A percentile compares a stretch with the other conserved stretches of the same genome.
Conservation (phyloP, 2,113 vertebrate genomes). For the Microtus montanus region DNA sequence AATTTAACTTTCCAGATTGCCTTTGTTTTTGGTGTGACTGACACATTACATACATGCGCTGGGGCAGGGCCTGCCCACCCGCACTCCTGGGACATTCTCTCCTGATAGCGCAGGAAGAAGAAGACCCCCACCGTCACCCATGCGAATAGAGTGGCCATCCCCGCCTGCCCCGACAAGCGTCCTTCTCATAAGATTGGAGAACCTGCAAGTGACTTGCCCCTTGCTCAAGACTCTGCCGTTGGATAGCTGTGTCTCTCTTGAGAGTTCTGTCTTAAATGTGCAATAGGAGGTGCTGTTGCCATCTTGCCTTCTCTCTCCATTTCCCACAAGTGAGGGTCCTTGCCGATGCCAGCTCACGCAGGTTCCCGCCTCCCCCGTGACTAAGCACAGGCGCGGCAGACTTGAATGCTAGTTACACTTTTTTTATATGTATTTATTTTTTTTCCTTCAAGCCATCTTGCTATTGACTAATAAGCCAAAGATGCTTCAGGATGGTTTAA, state of each 20-base stretch:
- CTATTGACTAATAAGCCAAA: constrained; percentile 88
- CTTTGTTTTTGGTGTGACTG: constrained; percentile 67
- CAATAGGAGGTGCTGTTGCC: constrained; percentile 80
- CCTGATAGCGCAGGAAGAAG: constrained; percentile 3
- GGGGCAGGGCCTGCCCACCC: constrained; percentile 1
- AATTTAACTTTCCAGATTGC: constrained; percentile 80
- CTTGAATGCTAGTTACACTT: constrained; percentile 86
- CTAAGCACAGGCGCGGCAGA: constrained; percentile 80
- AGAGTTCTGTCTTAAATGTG: constrained; percentile 77
- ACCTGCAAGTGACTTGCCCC: constrained; percentile 44
- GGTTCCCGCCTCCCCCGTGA: constrained; percentile 58
- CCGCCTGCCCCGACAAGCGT: too few species aligned
- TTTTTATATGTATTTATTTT: constrained; percentile 97
- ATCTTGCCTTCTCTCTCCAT: constrained; percentile 31
- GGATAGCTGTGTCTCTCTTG: constrained; percentile 66
- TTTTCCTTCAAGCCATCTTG: constrained; percentile 85
- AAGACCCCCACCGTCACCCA: background rate
- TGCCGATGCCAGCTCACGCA: constrained; percentile 74
- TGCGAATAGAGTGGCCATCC: background rate
- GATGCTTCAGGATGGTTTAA: constrained; percentile 79
- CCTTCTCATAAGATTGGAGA: background rate
- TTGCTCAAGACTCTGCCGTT: constrained; percentile 54
- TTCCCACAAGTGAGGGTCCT: constrained; percentile 67
- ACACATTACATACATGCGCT: background rate
- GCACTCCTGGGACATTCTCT: background rate